Base-by-base conservation (phyloP, 2,888 invertebrate species). In the Nymphalis urticae region DNA sequence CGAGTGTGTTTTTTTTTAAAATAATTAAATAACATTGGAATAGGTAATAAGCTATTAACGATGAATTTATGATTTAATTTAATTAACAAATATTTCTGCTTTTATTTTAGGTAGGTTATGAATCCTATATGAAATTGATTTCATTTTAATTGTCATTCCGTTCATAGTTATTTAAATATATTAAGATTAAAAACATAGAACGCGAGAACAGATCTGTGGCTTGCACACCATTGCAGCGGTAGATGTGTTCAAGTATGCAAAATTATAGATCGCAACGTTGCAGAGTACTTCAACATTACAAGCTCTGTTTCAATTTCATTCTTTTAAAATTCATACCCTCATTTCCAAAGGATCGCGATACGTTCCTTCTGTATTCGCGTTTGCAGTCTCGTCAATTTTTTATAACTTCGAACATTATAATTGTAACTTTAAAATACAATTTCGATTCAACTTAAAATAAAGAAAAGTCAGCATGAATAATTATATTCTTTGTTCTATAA, bases 241-340 rank as follows among this genome's bases (percentile, higher is more conserved):
- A 66, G 62, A 66, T 61, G 61, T 56, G 63, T 70, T 66, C 63
- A 66, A 70, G 64, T 63, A 64, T 64, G 59, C 66, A 63, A 66
- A 63, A 63, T 62, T 70, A 59, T 63, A 66, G 70, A 69, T 69
- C 36, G 62, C 54, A 50, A 59, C 62, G 50, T 50, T 66, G 60
- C 50, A 27, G 54, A 58, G 59, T 56, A 69, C 69, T 63, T 50
- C 42, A 54, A 64, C 47, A 36, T 51, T 66, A 68, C 51, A 70
- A 62, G 36, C 64, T 48, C 68, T 73, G 75, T 77, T 80, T 78
- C 79, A 79, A 80, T 80, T 79, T 79, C 71, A 73, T 77, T 73
- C 72, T 75, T 80, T 80, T 79, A 80, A 81, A 79, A 80, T 80
- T 80, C 77, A 77, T 79, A 76, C 76, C 76, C 77, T 77, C 75